These are phyloP conservation scores for Conistra vaccinii DNA, from an alignment of 2,888 invertebrate species.

Conservation along the genomic window DNA sequence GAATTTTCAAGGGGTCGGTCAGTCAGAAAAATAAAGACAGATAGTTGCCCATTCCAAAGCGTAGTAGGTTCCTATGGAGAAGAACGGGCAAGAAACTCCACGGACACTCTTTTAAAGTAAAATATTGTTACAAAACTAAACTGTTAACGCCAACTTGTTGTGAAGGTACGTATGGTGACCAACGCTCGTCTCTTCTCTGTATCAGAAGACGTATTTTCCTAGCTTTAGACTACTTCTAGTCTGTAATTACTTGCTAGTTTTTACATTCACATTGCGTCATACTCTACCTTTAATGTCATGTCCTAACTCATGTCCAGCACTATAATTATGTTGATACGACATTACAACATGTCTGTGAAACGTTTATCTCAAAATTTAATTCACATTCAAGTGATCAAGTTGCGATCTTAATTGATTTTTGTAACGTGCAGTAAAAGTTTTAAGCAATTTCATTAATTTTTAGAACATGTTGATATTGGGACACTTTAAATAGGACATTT, in stretches of 20 bases:
- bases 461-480: slow-evolving; percentile 27
- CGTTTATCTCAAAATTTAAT: slow-evolving; percentile 44
- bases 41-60: no score
- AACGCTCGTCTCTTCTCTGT: background rate
- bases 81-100: no score
- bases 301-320: slow-evolving; percentile 8
- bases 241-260: background rate
- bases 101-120: no score
- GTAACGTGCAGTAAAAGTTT: slow-evolving; percentile 31
- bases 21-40: no score
- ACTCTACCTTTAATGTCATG: slow-evolving; percentile 2
- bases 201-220: background rate
- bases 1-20: no score
- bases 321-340: slow-evolving; percentile 42
- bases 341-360: slow-evolving; percentile 42
- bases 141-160: background rate
- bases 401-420: slow-evolving; percentile 49
- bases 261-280: slow-evolving; percentile 3
- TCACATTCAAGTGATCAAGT: slow-evolving; percentile 28
- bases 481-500: background rate
- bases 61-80: no score
- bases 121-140: no score
- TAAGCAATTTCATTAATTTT: slow-evolving; percentile 29
- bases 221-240: background rate
- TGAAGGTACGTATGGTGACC: background rate